phyloP scores from a whole-genome alignment of 2,888 invertebrate species.

The Ichneumoninae sp. region DNA sequence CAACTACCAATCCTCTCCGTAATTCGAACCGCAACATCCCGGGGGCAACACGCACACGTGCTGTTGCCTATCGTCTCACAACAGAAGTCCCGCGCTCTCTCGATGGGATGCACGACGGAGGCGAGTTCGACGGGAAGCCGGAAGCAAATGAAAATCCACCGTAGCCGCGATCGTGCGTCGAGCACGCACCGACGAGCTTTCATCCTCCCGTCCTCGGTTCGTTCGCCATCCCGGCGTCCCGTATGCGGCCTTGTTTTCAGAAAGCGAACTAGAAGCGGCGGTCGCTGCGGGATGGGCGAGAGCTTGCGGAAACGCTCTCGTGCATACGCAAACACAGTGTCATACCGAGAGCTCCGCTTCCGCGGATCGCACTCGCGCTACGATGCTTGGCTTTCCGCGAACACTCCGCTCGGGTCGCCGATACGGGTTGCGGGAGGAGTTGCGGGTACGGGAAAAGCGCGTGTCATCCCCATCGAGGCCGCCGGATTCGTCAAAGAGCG shows the following conservation, averaged over 20 bases:
- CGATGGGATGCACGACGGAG: background rate
- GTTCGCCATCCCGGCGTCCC: background rate
- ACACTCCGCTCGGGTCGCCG: background rate
- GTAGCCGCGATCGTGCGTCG: constrained; percentile 47
- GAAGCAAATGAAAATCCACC: constrained; percentile 41
- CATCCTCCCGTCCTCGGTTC: constrained; percentile 14
- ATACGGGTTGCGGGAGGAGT: constrained; percentile 20
- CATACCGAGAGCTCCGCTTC: constrained; percentile 13
- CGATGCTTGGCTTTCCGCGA: background rate
- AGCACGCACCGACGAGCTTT: constrained; percentile 6
- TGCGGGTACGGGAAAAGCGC: constrained; percentile 6
- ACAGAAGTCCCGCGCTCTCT: background rate
- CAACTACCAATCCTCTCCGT: background rate
- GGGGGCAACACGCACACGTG: background rate
- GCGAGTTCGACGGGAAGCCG: constrained; percentile 19
- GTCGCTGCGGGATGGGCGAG: background rate
- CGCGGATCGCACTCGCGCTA: background rate
- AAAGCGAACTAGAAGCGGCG: background rate
- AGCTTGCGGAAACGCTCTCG: constrained; percentile 12
- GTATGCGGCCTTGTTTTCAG: background rate
- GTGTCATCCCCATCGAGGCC: background rate
- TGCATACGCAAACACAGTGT: constrained; percentile 38
- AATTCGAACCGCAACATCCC: background rate
- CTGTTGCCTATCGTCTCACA: constrained; percentile 11
- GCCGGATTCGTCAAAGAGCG: background rate